Base-by-base conservation (phyloP, 2,888 invertebrate species). In the Thera britannica region DNA sequence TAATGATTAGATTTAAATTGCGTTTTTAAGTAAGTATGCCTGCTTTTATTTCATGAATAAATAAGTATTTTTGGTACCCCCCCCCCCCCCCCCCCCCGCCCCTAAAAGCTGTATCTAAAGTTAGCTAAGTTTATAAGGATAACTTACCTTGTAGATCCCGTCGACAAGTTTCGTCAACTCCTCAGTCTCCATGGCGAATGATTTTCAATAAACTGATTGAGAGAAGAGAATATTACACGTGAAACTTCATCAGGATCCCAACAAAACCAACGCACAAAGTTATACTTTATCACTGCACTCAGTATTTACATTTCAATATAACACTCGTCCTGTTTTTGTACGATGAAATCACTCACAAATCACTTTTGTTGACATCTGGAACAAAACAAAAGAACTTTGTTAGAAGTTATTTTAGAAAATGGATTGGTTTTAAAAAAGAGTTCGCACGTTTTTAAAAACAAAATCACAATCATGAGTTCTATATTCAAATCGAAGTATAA, bases 111-210 rank as follows among this genome's bases (percentile, higher is more conserved):
- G 12, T 48, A 38, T 8, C 34, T 34, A 55, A 38, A 38, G 61
- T 9, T 41, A 60, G 38, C 48, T 56, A 54, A 51, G 62, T 4
- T 9, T 11, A 52, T 74, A 72, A 54, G 51, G 52, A 54, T 46
- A 56, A 56, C 93, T 92, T 94, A 97, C 97, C 97, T 97, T 97
- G 91, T 97, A 98, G 85, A 97, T 97, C 83, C 97, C 97, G 93
- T 98, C 97, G 83, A 97, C 97, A 82, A 97, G 96, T 94, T 97
- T 97, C 85, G 97, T 97, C 80, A 97, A 96, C 94, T 97, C 97
- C 90, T 98, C 97, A 82, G 97, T 97, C 95, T 98, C 97, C 96
- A 97, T 94, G 79, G 82, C 81, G 88, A 88, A 79, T 79, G 82
- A 84, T 88, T 86, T 86, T 87, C 84, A 87, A 78, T 83, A 81